phyloP scores from a whole-genome alignment of 2,797 vertebrate genomes.

The Artibeus jamaicensis region DNA sequence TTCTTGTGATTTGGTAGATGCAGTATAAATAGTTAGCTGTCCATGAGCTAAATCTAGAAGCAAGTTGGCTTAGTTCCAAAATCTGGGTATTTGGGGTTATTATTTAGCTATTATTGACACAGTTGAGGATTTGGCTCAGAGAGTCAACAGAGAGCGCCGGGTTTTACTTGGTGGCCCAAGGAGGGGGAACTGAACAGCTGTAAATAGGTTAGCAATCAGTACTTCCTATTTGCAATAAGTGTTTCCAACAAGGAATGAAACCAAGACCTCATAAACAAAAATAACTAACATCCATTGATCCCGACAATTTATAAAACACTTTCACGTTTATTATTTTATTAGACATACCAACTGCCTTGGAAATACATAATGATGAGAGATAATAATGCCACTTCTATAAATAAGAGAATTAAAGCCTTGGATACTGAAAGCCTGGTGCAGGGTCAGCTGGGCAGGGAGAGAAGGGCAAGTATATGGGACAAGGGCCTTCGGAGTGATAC shows the following conservation, averaged over 20 bases:
- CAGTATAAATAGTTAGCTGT: slow-evolving; percentile 23
- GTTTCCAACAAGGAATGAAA: slow-evolving; percentile 53
- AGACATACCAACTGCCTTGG: neutral
- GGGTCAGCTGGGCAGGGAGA: neutral
- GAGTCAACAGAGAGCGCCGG: slow-evolving; percentile 26
- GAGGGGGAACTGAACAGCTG: slow-evolving; percentile 40
- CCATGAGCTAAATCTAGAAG: slow-evolving; percentile 43
- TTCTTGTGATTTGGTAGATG: neutral
- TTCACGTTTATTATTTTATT: slow-evolving; percentile 44
- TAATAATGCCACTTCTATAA: neutral
- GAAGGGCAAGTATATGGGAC: neutral
- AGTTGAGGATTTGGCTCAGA: slow-evolving; percentile 60
- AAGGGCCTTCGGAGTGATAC: neutral
- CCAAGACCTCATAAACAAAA: slow-evolving; percentile 52
- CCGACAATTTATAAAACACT: slow-evolving; percentile 38
- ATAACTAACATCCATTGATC: slow-evolving; percentile 37
- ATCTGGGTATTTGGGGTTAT: slow-evolving; percentile 45
- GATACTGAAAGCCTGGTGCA: neutral
- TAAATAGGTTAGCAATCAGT: slow-evolving; percentile 63
- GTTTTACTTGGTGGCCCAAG: slow-evolving; percentile 40
- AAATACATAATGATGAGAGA: slow-evolving; percentile 1
- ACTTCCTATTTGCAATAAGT: slow-evolving; percentile 57
- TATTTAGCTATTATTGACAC: slow-evolving; percentile 65
- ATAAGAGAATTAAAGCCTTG: neutral
- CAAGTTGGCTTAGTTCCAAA: slow-evolving; percentile 45